Conservation (phyloP, 2,113 vertebrate species). For the Platycercus adscitus region DNA sequence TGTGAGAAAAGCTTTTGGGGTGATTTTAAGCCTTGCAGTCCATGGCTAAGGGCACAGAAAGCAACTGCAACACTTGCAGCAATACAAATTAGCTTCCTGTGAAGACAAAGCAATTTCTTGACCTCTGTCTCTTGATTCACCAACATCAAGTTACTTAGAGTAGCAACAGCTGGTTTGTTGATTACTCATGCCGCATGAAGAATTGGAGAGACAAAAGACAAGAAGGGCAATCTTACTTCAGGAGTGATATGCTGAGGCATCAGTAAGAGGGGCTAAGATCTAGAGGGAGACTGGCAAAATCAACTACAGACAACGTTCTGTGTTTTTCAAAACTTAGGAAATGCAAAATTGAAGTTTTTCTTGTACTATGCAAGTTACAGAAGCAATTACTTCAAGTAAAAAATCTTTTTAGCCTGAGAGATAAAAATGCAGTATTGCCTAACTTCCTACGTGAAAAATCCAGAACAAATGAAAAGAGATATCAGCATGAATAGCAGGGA, state of each 20-base stretch:
- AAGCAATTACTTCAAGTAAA: background rate
- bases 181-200: background rate
- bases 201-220: background rate
- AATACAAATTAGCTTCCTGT: background rate
- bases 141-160: background rate
- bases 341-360: background rate
- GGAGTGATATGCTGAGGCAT: too few species aligned
- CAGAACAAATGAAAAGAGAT: background rate
- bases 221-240: background rate
- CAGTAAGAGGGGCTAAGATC: background rate
- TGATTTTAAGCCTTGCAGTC: background rate
- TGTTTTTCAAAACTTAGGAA: background rate
- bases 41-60: background rate
- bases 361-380: background rate
- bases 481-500: background rate
- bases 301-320: background rate
- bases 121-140: background rate
- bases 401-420: background rate
- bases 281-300: background rate
- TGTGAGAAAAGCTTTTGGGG: background rate
- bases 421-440: background rate
- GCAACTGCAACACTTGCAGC: background rate
- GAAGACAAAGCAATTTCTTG: background rate
- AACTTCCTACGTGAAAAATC: background rate
- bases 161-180: background rate